Evolutionary conservation across 2,888 invertebrate species (phyloP).

Genomic region (Petrolisthes cinctipes): DNA sequence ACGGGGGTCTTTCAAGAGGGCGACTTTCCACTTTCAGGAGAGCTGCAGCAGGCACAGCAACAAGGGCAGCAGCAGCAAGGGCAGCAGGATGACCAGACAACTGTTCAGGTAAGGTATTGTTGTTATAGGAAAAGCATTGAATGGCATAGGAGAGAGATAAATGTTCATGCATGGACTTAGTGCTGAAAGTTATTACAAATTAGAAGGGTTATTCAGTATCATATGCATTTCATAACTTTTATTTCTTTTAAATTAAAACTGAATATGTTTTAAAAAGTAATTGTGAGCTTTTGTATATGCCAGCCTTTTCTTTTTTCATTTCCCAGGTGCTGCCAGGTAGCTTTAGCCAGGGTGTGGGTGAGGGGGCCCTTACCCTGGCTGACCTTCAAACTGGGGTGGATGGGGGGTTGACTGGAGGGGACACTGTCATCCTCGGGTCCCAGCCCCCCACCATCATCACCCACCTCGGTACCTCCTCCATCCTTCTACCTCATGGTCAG

Average conservation of each 20-base stretch:
- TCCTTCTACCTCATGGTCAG: constrained; percentile 44
- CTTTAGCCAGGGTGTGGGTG: constrained; percentile 45
- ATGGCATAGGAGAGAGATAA: not conserved
- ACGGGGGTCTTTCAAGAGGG: constrained; percentile 50
- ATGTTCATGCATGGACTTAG: too few relatives aligned
- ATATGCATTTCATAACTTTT: too few relatives aligned
- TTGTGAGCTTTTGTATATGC: too few relatives aligned
- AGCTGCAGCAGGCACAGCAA: constrained; percentile 39
- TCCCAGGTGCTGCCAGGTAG: constrained; percentile 43
- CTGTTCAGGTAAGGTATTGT: constrained; percentile 31
- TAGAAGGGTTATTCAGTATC: too few relatives aligned
- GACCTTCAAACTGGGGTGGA: constrained; percentile 48
- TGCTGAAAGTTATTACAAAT: too few relatives aligned
- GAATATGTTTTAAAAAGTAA: too few relatives aligned
- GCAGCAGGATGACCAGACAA: constrained; percentile 37
- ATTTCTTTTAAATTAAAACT: too few relatives aligned
- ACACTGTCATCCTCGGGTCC: constrained; percentile 39
- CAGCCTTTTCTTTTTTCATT: not conserved
- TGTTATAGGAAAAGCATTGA: not conserved
- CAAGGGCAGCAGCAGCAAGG: constrained; percentile 38
- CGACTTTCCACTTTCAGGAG: constrained; percentile 46
- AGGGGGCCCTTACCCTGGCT: constrained; percentile 40
- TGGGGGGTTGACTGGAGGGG: constrained; percentile 29
- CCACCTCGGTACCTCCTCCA: constrained; percentile 32
- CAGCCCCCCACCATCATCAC: constrained; percentile 41